phyloP scores from a whole-genome alignment of 2,888 invertebrate species.

The Leucophenga montana region DNA sequence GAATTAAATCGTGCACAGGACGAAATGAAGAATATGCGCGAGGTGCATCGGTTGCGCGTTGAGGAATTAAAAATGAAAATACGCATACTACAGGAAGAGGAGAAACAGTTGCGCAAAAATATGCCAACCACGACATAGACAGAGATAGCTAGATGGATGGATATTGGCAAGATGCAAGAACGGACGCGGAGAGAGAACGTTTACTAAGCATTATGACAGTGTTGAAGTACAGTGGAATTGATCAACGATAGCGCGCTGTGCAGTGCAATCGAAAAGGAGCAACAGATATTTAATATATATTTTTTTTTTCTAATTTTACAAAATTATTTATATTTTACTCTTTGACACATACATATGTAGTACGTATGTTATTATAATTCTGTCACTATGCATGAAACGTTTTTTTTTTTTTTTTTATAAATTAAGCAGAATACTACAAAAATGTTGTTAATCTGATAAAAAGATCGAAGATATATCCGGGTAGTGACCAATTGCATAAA shows the following conservation, averaged over 20 bases:
- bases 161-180: too few relatives aligned
- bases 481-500: too few relatives aligned
- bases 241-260: neutral
- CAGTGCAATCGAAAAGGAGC: neutral
- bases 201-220: too few relatives aligned
- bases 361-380: neutral
- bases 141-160: neutral
- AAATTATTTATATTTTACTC: neutral
- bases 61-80: constrained; percentile 71
- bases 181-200: too few relatives aligned
- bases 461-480: too few relatives aligned
- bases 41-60: constrained; percentile 68
- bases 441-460: too few relatives aligned
- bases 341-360: too few relatives aligned
- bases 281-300: neutral
- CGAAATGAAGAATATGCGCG: constrained; percentile 69
- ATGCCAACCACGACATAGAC: constrained; percentile 5
- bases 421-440: too few relatives aligned
- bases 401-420: too few relatives aligned
- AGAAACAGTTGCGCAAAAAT: constrained; percentile 64
- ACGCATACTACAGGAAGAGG: constrained; percentile 69
- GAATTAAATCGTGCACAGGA: constrained; percentile 69
- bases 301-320: neutral
- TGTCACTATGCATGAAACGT: neutral
- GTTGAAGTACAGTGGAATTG: too few relatives aligned